phyloP scores from a whole-genome alignment of 2,113 vertebrate species.

The Platysteira castanea region DNA sequence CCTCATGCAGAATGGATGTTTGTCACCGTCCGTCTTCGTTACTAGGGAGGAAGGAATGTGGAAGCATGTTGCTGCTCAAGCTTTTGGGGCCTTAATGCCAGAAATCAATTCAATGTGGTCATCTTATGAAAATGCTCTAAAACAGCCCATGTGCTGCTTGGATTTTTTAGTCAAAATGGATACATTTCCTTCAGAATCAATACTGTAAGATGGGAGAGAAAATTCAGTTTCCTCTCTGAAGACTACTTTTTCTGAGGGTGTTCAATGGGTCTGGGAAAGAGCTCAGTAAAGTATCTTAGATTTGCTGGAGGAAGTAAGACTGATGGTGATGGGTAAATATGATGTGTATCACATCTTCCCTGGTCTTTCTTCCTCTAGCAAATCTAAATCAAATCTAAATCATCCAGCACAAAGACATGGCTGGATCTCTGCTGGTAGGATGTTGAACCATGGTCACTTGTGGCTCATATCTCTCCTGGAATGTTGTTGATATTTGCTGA shows the following conservation, averaged over 20 bases:
- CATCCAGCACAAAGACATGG: neutral
- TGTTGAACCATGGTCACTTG: rapidly evolving
- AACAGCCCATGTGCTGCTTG: neutral
- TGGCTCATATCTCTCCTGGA: neutral
- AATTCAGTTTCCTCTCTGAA: neutral
- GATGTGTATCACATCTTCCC: neutral
- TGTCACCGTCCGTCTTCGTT: constrained; percentile 5
- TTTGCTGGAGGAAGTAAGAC: neutral
- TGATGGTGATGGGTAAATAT: neutral
- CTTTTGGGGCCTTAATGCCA: neutral
- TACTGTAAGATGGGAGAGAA: neutral
- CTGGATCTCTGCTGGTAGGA: neutral
- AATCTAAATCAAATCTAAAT: neutral
- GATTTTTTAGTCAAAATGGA: neutral
- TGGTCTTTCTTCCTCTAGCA: neutral
- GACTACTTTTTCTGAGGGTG: neutral
- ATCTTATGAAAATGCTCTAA: neutral
- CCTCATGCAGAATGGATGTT: constrained; percentile 38
- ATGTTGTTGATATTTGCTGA: neutral
- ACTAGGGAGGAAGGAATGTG: constrained; percentile 16
- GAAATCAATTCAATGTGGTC: constrained; percentile 33
- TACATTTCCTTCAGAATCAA: neutral
- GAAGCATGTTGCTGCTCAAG: neutral
- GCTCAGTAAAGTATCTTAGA: neutral
- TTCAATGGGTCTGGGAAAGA: neutral